Conservation (phyloP, 2,113 vertebrate genomes). For the Alouatta palliata region DNA sequence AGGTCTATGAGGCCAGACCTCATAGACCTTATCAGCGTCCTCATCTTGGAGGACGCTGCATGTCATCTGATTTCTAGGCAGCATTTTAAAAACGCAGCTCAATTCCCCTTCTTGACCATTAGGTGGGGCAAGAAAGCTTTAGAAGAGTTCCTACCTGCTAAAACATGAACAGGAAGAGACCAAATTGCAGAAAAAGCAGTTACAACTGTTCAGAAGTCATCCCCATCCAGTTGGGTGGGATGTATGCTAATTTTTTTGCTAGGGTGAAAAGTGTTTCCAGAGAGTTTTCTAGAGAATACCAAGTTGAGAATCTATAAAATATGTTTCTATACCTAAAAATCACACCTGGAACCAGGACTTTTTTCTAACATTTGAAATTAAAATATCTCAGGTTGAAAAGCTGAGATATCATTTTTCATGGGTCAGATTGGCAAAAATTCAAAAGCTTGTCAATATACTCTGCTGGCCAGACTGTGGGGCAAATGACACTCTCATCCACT, state of each 20-base stretch:
- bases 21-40: too few relatives aligned
- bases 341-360: not conserved
- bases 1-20: not conserved
- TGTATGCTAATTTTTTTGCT: conserved; percentile 1
- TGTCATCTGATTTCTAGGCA: not conserved
- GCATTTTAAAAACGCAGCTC: not conserved
- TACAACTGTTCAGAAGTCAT: not conserved
- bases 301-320: not conserved
- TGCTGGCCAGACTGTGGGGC: not conserved
- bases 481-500: not conserved
- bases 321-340: conserved; percentile 23
- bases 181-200: not conserved
- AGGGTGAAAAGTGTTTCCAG: not conserved
- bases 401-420: not conserved
- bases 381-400: conserved; percentile 11
- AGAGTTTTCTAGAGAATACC: conserved; percentile 40
- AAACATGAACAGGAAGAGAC: not conserved
- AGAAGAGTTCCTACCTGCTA: not conserved
- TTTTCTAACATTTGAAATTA: conserved; percentile 19
- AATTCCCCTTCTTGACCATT: conserved; percentile 50
- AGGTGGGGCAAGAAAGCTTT: conserved; percentile 72
- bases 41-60: too few relatives aligned
- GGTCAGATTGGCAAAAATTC: not conserved
- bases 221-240: not conserved
- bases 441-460: not conserved